Evolutionary conservation across 2,113 vertebrate species (phyloP).

Genomic region (Oreocharis arfaki): DNA sequence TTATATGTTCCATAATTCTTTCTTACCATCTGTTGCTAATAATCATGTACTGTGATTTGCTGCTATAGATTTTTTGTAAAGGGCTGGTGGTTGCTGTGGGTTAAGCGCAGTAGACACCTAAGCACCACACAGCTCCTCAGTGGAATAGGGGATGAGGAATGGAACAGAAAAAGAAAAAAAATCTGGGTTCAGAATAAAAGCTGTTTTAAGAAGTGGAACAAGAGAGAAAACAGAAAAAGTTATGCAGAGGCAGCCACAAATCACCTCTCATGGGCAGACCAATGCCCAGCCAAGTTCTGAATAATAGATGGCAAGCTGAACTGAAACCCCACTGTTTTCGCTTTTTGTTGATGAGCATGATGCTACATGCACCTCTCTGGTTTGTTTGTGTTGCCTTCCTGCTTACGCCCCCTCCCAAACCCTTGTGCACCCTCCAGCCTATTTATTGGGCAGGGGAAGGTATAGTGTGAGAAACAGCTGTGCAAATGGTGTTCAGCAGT

Average conservation of each 20-base stretch:
- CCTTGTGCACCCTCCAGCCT: not conserved
- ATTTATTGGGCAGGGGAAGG: not conserved
- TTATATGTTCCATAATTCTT: not conserved
- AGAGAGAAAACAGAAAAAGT: not conserved
- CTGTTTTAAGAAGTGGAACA: not conserved
- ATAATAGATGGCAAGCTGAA: not conserved
- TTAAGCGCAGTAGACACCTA: not conserved
- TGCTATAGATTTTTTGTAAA: not conserved
- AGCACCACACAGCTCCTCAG: not conserved
- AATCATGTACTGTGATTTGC: not conserved
- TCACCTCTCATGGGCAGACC: accelerated
- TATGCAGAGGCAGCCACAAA: not conserved
- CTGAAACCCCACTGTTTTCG: not conserved
- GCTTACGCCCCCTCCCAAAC: not conserved
- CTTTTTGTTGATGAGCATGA: not conserved
- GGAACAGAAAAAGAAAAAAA: not conserved
- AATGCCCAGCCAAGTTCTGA: not conserved
- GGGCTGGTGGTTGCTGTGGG: not conserved
- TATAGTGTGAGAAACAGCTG: not conserved
- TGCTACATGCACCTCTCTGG: not conserved
- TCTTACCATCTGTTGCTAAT: not conserved
- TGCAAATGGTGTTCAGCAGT: not conserved
- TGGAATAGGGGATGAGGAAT: not conserved
- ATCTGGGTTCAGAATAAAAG: not conserved
- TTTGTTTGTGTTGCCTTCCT: not conserved